Base-by-base conservation (phyloP, 1,140 invertebrate species). In the Solenopsis fugax region DNA sequence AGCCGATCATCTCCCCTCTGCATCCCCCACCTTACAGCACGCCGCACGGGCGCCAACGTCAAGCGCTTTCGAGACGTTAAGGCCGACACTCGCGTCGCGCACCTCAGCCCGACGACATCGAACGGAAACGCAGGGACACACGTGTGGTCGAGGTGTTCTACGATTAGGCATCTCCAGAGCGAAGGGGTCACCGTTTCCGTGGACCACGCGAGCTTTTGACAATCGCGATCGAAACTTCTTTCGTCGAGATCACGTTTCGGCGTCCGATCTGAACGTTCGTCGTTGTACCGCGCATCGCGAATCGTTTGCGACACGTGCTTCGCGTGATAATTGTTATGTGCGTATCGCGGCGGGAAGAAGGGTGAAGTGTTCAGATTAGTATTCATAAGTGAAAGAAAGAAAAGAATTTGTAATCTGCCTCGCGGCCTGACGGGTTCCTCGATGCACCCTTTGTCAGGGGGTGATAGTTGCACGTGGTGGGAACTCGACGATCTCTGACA, bases 21-120 rank as follows among this genome's bases (percentile, higher is more conserved):
- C 88, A 88, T 89, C 91, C 89, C 91, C 92, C 88, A 90, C 82
- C 88, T 90, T 91, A 88, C 88, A 88, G 85, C 89, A 87, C 73
- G 87, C 88, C 90, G 90, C 88, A 86, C 92, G 90, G 91, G 92
- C 91, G 91, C 91, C 93, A 93, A 92, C 90, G 92, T 92, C 92
- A 91, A 92, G 93, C 93, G 93, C 92, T 92, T 94, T 91, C 91
- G 90, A 93, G 90, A 92, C 92, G 91, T 92, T 92, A 92, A 93
- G 93, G 91, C 93, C 93, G 93, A 93, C 93, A 94, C 92, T 94
- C 93, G 93, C 91, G 93, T 92, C 92, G 93, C 90, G 93, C 90
- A 93, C 91, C 90, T 93, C 92, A 89, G 89, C 93, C 92, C 91
- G 93, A 93, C 91, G 91, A 92, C 93, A 93, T 94, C 93, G 93